Evolutionary conservation across 2,888 invertebrate species (phyloP).

Genomic region (Nemotelus nigrinus): DNA sequence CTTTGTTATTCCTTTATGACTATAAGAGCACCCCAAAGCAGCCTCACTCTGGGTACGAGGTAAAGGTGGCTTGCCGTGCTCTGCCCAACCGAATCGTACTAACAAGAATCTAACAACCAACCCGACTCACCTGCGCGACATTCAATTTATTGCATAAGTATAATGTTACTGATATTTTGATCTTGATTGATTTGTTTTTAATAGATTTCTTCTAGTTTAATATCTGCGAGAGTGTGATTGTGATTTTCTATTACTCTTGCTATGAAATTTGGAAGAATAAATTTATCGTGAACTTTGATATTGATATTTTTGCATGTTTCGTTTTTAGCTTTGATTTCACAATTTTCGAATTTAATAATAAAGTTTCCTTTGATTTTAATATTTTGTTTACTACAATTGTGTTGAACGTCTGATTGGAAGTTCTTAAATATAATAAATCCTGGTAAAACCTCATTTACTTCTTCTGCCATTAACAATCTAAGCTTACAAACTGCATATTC

Average conservation of each 20-base stretch:
- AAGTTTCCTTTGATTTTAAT: not conserved
- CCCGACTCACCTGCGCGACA: too few species aligned
- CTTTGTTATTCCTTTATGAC: too few species aligned
- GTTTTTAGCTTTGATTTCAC: not conserved
- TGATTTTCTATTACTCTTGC: not conserved
- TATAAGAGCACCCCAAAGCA: too few species aligned
- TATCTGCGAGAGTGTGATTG: not conserved
- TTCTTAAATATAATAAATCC: constrained; percentile 5
- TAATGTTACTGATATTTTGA: too few species aligned
- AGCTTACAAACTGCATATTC: not conserved
- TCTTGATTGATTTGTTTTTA: not conserved
- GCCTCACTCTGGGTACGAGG: too few species aligned
- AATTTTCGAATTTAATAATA: not conserved
- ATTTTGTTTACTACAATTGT: not conserved
- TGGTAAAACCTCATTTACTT: not conserved
- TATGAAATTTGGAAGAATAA: not conserved
- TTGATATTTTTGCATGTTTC: not conserved
- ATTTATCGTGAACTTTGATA: not conserved
- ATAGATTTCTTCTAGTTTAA: not conserved
- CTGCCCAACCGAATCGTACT: too few species aligned
- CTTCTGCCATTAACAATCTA: not conserved
- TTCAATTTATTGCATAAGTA: not conserved
- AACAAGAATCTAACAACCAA: too few species aligned
- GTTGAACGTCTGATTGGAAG: not conserved
- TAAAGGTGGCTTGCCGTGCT: too few species aligned